Evolutionary conservation across 2,113 vertebrate genomes (phyloP).

Genomic region (Miniopterus natalensis): DNA sequence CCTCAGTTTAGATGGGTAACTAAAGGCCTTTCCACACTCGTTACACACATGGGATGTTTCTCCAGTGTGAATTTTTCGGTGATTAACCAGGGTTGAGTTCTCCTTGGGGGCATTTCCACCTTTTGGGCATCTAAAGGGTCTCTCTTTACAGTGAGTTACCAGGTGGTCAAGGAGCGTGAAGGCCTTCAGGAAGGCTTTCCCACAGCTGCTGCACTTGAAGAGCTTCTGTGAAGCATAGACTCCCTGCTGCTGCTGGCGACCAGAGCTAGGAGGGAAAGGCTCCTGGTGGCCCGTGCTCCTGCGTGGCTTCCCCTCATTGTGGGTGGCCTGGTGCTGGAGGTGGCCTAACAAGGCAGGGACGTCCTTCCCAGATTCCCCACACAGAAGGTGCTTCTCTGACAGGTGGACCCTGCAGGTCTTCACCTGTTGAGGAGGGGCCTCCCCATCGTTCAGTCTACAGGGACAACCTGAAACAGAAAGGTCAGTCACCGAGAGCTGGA

Average conservation of each 20-base stretch:
- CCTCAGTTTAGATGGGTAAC: constrained; percentile 54
- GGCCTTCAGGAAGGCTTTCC: constrained; percentile 27
- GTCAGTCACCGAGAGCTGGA: neutral
- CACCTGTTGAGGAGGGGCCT: neutral
- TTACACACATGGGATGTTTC: neutral
- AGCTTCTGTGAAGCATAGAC: fast-evolving
- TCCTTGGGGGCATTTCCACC: neutral
- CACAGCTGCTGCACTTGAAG: constrained; percentile 33
- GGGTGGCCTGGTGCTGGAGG: neutral
- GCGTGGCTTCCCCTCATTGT: fast-evolving
- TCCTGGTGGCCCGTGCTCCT: fast-evolving
- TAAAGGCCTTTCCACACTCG: constrained; percentile 59
- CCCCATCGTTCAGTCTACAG: neutral
- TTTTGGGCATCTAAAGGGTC: neutral
- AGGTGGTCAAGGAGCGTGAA: neutral
- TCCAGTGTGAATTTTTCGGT: neutral
- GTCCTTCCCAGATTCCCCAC: neutral
- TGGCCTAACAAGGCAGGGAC: neutral
- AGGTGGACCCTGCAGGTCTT: neutral
- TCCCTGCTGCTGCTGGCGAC: neutral
- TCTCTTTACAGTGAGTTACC: neutral
- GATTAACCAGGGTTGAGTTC: neutral
- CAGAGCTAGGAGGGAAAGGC: neutral
- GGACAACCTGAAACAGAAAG: constrained; percentile 46
- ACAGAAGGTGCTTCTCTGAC: neutral